These are phyloP conservation scores for Ectemnius cavifrons DNA, from an alignment of 2,888 invertebrate species.

Conservation along the genomic window DNA sequence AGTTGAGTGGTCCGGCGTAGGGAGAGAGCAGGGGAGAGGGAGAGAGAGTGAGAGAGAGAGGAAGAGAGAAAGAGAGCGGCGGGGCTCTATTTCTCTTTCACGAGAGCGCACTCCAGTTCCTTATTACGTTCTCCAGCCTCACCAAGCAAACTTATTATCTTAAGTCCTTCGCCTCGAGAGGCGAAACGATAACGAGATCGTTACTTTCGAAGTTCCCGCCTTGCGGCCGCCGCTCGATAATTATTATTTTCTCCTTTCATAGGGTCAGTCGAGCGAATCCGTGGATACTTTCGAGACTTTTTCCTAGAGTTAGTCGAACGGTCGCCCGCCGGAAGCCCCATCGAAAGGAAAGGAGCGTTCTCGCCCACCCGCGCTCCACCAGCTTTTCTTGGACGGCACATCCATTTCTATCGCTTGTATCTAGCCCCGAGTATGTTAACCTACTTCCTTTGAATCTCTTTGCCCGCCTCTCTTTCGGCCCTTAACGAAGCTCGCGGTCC, in stretches of 20 bases:
- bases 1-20: constrained; percentile 56
- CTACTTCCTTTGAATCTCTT: constrained; percentile 41
- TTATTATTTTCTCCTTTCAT: constrained; percentile 56
- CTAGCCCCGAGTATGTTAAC: constrained; percentile 43
- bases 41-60: too few species aligned
- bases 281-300: constrained; percentile 54
- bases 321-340: neutral
- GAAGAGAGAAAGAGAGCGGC: neutral
- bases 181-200: constrained; percentile 63
- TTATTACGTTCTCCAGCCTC: constrained; percentile 57
- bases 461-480: neutral
- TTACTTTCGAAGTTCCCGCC: constrained; percentile 60
- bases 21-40: neutral
- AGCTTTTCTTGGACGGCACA: constrained; percentile 28
- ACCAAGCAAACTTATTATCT: constrained; percentile 61
- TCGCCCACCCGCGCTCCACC: constrained; percentile 45
- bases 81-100: constrained; percentile 54
- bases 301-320: constrained; percentile 58
- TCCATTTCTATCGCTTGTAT: constrained; percentile 30
- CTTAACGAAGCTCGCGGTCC: constrained; percentile 17
- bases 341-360: constrained; percentile 16
- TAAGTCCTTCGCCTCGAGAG: constrained; percentile 58
- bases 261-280: constrained; percentile 31
- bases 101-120: constrained; percentile 55
- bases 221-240: constrained; percentile 56